Conservation (phyloP, 2,797 vertebrate genomes). For the Knipowitschia caucasica region DNA sequence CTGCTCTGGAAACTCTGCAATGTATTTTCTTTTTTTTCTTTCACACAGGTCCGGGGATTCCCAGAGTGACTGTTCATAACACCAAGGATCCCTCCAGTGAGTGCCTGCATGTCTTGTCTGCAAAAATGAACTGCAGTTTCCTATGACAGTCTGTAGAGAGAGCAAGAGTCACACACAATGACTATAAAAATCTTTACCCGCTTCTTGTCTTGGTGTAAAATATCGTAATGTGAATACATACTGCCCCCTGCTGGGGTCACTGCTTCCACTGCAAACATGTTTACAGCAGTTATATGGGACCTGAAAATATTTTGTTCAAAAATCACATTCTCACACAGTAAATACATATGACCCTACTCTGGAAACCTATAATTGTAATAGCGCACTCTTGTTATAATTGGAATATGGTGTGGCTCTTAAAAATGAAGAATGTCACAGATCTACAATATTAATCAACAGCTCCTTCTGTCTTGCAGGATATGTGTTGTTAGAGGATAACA, state of each 20-base stretch:
- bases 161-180: constrained; percentile 3
- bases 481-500: constrained; percentile 79
- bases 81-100: constrained; percentile 77
- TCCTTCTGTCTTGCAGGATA: constrained; percentile 67
- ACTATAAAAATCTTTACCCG: too few species aligned
- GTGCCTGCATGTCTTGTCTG: constrained; percentile 46
- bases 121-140: constrained; percentile 31
- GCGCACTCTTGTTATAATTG: too few species aligned
- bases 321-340: too few species aligned
- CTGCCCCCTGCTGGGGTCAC: constrained; percentile 52
- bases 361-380: too few species aligned
- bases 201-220: too few species aligned
- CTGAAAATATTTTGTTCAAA: too few species aligned
- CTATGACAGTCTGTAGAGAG: constrained; percentile 35
- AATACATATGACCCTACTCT: too few species aligned
- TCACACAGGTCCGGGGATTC: constrained; percentile 77
- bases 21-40: constrained; percentile 28
- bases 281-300: too few species aligned
- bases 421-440: neutral
- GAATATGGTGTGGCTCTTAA: neutral
- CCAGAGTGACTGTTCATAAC: constrained; percentile 78
- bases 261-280: neutral
- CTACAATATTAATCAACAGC: neutral
- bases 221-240: constrained; percentile 43
- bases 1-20: too few species aligned